Base-by-base conservation (phyloP, 2,113 vertebrate genomes). In the Entomyzon cyanotis region DNA sequence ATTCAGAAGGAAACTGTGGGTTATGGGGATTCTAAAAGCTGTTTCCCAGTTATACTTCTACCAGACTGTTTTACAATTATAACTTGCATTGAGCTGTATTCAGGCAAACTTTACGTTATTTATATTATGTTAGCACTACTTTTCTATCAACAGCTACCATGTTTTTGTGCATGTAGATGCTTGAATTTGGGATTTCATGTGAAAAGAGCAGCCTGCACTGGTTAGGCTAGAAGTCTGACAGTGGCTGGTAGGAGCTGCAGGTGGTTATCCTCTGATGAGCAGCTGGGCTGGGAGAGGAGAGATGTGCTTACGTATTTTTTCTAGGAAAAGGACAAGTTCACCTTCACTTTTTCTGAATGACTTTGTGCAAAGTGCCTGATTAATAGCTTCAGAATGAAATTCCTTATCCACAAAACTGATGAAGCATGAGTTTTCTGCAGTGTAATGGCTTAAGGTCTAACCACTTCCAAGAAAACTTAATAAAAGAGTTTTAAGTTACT, bases 391-490 rank as follows among this genome's bases (percentile, higher is more conserved):
- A 77, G 63, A 88, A 86, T 90, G 63, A 91, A 95, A 91, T 77
- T 87, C 75, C 84, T 94, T 70, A 47, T 59, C 84, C 92, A 67
- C 78, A 86, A 69, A 96, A 92, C 85, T 89, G 94, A 91, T 90
- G 94, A 95, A 96, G 83, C 88, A 71, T 86, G 92, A 81, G 73
- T 93, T 93, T 94, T 93, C 79, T 93, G 63, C 71, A 64, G 55
- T n/a, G 55, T 67, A 93, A 83, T 7, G 31, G 84, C 90, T 78
- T 92, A 78, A 89, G 88, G 73, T 88, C 80, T 86, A 86, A 92
- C 60, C 33, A n/a, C 82, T 93, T 93, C 63, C 84, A 77, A 77
- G 87, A 85, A 81, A 90, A 88, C 75, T 71, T 78, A 90, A 84
- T 88, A 68, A 50, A 76, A 88, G 83, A 33, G 28, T 83, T 87